Percentiles rank a stretch among this genome's conserved stretches.
phyloP scores from a whole-genome alignment of 2,888 invertebrate species.

The Tipula helvola region DNA sequence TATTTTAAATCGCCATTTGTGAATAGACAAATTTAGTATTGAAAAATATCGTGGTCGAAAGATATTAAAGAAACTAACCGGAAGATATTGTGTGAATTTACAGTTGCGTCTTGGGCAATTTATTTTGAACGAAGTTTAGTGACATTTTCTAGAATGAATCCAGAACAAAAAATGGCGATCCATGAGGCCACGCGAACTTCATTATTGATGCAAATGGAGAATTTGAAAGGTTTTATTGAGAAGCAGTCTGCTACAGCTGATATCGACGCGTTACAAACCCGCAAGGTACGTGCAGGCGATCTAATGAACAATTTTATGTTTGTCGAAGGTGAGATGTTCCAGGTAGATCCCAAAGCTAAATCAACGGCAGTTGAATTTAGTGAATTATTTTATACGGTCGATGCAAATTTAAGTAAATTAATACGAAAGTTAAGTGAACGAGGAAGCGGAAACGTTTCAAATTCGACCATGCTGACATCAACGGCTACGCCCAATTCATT shows the following conservation, averaged over 20 bases:
- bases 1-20: too few species aligned
- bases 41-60: too few species aligned
- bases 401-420: not conserved
- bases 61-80: too few species aligned
- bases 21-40: too few species aligned
- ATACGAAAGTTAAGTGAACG: not conserved
- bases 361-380: not conserved
- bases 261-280: not conserved
- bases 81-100: too few species aligned
- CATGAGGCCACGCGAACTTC: too few species aligned
- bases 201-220: too few species aligned
- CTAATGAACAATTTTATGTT: not conserved
- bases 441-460: not conserved
- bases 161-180: too few species aligned
- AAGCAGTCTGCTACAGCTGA: not conserved
- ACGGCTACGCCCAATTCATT: not conserved
- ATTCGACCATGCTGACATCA: not conserved
- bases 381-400: not conserved
- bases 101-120: too few species aligned
- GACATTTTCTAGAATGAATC: too few species aligned
- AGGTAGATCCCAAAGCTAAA: not conserved
- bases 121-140: too few species aligned
- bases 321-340: not conserved
- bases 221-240: too few species aligned
- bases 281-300: not conserved